Conservation (phyloP, 2,113 vertebrate genomes). For the Thalassarche chlororhynchos region DNA sequence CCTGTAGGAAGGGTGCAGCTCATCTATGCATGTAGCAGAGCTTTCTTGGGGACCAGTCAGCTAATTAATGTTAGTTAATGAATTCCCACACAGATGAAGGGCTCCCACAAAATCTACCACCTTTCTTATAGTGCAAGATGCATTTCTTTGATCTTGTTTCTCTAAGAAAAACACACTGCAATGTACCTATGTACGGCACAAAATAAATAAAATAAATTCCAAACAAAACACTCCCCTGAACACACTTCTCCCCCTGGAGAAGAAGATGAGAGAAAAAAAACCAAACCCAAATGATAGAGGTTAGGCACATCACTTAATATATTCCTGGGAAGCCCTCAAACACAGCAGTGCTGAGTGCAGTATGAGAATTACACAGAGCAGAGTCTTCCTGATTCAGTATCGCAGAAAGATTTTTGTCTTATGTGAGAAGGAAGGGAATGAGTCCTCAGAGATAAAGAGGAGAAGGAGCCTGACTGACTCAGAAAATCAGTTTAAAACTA, state of each 20-base stretch:
- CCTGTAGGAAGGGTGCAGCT: neutral
- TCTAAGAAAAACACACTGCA: neutral
- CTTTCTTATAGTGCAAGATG: neutral
- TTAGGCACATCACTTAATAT: neutral
- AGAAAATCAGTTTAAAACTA: neutral
- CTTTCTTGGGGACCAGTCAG: neutral
- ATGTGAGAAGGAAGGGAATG: neutral
- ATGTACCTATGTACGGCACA: neutral
- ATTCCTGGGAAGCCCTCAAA: neutral
- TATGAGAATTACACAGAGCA: neutral
- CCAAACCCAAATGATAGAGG: neutral
- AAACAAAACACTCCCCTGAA: neutral
- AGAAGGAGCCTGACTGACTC: neutral
- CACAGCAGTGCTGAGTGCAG: neutral
- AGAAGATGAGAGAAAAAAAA: neutral
- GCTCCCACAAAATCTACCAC: neutral
- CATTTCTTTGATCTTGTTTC: neutral
- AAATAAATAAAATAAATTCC: neutral
- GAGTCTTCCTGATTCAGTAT: neutral
- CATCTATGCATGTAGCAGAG: neutral
- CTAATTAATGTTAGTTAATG: neutral
- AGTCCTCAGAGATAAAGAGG: neutral
- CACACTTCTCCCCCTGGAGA: neutral
- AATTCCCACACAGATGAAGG: neutral
- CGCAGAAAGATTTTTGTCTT: neutral